A percentile compares a stretch with the other conserved stretches of the same genome.
These are phyloP conservation scores for Mustelus asterias DNA, from an alignment of 2,113 vertebrate genomes.

Conservation along the genomic window DNA sequence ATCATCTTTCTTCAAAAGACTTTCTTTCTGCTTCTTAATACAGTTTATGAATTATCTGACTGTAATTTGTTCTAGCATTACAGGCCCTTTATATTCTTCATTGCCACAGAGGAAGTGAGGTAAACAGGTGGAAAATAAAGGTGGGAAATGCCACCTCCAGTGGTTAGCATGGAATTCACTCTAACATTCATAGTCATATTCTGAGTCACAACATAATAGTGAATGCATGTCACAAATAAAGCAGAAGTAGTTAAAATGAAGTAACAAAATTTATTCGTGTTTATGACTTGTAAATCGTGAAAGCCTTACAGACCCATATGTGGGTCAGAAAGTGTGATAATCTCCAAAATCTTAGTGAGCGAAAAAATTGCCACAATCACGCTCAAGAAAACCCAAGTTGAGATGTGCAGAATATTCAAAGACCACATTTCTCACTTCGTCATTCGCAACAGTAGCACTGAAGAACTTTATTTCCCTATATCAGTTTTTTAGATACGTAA, in stretches of 20 bases:
- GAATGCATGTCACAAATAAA: not conserved
- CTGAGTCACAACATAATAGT: not conserved
- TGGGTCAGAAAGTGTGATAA: not conserved
- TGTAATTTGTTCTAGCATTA: not conserved
- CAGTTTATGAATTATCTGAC: not conserved
- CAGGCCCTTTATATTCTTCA: conserved; percentile 10
- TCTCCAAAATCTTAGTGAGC: not conserved
- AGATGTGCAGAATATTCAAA: not conserved
- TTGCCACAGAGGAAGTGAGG: not conserved
- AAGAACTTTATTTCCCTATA: not conserved
- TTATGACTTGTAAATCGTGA: not conserved
- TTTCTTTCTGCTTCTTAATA: not conserved
- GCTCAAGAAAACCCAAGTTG: conserved; percentile 16
- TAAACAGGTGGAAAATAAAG: not conserved
- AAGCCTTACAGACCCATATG: not conserved
- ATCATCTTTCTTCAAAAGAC: not conserved
- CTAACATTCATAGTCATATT: not conserved
- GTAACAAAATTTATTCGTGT: not conserved
- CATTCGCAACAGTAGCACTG: not conserved
- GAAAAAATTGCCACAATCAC: not conserved
- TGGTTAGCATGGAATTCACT: not conserved
- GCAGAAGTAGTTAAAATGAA: not conserved
- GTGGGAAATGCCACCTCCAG: not conserved
- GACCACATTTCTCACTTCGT: conserved; percentile 33
- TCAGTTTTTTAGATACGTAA: not conserved